phyloP scores from a whole-genome alignment of 2,113 vertebrate species.

The Eupsittula cactorum region DNA sequence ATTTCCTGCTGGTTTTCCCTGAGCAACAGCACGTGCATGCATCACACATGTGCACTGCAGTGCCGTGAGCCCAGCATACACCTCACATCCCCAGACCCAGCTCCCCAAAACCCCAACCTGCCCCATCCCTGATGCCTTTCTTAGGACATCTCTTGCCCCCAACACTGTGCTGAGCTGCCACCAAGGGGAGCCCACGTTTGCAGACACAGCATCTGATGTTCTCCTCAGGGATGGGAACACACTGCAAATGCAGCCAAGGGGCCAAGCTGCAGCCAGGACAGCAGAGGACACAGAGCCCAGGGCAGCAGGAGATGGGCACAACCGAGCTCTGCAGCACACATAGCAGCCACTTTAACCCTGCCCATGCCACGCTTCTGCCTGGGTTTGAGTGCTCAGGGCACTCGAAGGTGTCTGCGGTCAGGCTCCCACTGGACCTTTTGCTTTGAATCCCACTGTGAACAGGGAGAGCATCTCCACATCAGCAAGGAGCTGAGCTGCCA shows the following conservation, averaged over 20 bases:
- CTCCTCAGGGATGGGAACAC: not conserved
- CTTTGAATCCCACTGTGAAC: not conserved
- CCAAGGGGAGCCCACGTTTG: not conserved
- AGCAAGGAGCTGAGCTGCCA: not conserved
- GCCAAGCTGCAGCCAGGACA: not conserved
- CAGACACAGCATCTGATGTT: not conserved
- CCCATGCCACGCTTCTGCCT: not conserved
- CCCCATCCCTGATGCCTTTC: not conserved
- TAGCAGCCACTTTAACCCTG: not conserved
- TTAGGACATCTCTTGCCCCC: not conserved
- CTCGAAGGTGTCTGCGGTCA: not conserved
- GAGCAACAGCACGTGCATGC: accelerated
- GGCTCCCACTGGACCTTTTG: not conserved
- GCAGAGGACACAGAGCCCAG: not conserved
- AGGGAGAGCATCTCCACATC: not conserved
- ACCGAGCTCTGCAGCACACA: not conserved
- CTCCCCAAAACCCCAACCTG: not conserved
- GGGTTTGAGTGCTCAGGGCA: not conserved
- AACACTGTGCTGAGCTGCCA: not conserved
- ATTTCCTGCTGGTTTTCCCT: accelerated
- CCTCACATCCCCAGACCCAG: not conserved
- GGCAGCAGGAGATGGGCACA: no score
- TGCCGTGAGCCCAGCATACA: accelerated
- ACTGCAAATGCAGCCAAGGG: no score
- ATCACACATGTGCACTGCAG: accelerated